Percentiles rank a stretch among this genome's conserved stretches.
Conservation (phyloP, 2,888 invertebrate species). For the Morinoia aosen region DNA sequence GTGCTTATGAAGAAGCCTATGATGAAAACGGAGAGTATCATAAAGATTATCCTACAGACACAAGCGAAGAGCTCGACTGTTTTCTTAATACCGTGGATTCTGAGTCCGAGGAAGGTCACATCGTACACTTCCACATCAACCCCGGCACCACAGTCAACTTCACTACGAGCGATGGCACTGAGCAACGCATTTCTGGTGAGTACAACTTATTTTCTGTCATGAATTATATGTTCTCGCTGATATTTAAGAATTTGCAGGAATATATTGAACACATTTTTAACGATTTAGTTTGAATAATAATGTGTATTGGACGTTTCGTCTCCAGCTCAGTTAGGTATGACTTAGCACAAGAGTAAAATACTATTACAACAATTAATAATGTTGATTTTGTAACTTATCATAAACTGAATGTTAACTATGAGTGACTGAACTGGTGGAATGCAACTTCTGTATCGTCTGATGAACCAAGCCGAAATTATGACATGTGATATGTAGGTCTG, state of each 20-base stretch:
- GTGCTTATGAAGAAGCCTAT: background rate
- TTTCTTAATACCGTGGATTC: constrained; percentile 28
- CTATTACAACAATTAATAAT: background rate
- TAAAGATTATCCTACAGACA: background rate
- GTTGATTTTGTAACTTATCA: background rate
- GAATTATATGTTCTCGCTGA: background rate
- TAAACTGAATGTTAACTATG: background rate
- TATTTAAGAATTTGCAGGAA: background rate
- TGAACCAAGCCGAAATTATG: background rate
- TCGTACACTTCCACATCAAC: constrained; percentile 82
- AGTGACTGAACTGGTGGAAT: background rate
- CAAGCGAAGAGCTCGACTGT: constrained; percentile 2
- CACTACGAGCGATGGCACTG: constrained; percentile 65
- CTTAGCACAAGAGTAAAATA: background rate
- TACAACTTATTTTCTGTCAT: background rate
- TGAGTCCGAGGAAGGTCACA: constrained; percentile 72
- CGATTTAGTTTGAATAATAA: background rate
- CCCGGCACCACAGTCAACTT: constrained; percentile 84
- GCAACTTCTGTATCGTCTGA: background rate
- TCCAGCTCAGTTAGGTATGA: background rate
- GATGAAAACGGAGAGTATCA: background rate
- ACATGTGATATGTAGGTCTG: background rate
- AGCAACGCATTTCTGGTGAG: constrained; percentile 65
- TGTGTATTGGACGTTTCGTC: background rate
- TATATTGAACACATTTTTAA: background rate